phyloP scores from a whole-genome alignment of 2,113 vertebrate genomes.

The Capreolus pygargus region DNA sequence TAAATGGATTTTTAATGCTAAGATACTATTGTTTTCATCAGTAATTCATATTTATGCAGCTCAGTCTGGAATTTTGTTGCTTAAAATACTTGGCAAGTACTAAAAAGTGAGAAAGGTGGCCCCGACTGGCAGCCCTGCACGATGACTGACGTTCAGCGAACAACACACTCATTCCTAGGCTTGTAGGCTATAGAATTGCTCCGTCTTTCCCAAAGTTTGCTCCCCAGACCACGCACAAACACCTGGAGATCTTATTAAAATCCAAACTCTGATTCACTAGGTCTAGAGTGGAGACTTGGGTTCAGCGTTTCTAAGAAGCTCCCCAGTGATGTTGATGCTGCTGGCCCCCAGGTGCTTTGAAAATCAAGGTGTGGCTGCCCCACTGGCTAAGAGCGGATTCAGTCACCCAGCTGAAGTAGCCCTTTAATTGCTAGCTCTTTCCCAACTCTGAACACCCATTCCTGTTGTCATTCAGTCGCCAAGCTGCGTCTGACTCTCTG shows the following conservation, averaged over 20 bases:
- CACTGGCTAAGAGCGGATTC: not conserved
- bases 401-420: not conserved
- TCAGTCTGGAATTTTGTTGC: not conserved
- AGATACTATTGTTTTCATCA: not conserved
- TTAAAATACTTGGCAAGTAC: not conserved
- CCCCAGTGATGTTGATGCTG: accelerated
- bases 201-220: not conserved
- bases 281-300: not conserved
- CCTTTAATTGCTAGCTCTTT: not conserved
- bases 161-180: not conserved
- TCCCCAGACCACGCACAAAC: not conserved
- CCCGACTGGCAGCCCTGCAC: not conserved
- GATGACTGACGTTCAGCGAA: not conserved
- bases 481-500: not conserved
- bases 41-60: not conserved
- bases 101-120: not conserved
- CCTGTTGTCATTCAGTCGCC: not conserved
- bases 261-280: not conserved
- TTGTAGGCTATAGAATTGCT: not conserved
- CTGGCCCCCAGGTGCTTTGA: not conserved
- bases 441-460: not conserved
- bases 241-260: not conserved
- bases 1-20: not conserved
- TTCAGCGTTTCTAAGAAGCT: not conserved
- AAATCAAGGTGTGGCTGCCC: not conserved